Base-by-base conservation (phyloP, 2,797 vertebrate species). In the Garrulus glandarius region DNA sequence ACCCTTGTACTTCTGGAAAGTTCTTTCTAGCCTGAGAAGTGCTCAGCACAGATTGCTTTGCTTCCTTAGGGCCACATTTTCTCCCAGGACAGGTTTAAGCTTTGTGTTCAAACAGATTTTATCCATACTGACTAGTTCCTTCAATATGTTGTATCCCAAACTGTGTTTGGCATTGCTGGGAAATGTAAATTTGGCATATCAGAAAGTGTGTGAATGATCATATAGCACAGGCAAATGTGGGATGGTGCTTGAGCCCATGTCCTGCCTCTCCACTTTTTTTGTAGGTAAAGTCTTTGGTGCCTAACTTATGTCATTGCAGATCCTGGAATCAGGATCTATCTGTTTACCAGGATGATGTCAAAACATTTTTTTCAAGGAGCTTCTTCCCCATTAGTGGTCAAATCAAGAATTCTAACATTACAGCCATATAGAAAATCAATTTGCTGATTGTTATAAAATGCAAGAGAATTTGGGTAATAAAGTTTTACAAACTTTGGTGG, bases 11-110 rank as follows among this genome's bases (percentile, higher is more conserved):
- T 84, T 72, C n/a, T 39, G 14, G 16, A 50, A n/a, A 64, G 34
- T 22, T 64, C 15, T 57, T 15, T 60, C 21, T 44, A 29, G 11
- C 8, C 24, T 0, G 0, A 41, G 4, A 36, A 16, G 8, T 24
- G 36, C 13, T 56, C 10, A 68, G 34, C 22, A 21, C 9, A 53
- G 36, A 19, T 57, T 8, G 4, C 6, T 70, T 84, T 49, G 14
- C 24, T 61, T 50, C 30, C 76, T 3, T 26, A 32, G 24, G 26
- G 18, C 16, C 61, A 32, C 13, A 13, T 37, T 76, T 95, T 79
- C 47, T 71, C 55, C 55, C 46, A 57, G 53, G 53, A 52, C 9
- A 43, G 9, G 13, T n/a, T 15, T 72, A 32, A 47, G 6, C 4
- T 71, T 75, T 68, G 24, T 44, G 11, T 8, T 57, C 43, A 55